phyloP scores from a whole-genome alignment of 2,888 invertebrate species.

The Volucella zonaria region DNA sequence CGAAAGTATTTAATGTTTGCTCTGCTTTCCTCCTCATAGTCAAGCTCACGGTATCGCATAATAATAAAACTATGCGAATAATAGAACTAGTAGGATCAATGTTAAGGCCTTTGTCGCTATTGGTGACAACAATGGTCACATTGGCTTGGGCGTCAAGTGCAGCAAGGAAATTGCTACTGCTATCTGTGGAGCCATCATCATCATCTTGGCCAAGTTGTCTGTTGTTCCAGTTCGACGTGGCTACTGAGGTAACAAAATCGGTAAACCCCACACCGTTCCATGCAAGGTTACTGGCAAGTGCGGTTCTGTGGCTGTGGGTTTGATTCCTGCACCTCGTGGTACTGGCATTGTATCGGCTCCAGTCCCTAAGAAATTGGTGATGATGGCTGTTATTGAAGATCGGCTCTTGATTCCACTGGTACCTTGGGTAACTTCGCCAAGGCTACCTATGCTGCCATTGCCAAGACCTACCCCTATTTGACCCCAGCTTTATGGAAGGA shows the following conservation, averaged over 20 bases:
- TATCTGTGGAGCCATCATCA: constrained; percentile 99
- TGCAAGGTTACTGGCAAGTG: constrained; percentile 99
- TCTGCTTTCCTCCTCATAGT: too few relatives aligned
- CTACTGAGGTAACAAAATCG: constrained; percentile 99
- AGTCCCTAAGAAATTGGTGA: constrained; percentile 98
- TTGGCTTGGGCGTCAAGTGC: constrained; percentile 99
- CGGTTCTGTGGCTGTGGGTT: constrained; percentile 97
- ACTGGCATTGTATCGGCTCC: constrained; percentile 99
- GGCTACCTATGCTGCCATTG: constrained; percentile 99
- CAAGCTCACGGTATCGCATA: too few relatives aligned
- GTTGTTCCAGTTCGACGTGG: constrained; percentile 99
- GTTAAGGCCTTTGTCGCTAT: constrained; percentile 98
- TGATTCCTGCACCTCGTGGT: constrained; percentile 99
- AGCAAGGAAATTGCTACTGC: constrained; percentile 99
- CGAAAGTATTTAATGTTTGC: too few relatives aligned
- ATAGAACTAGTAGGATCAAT: too few relatives aligned
- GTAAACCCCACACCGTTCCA: constrained; percentile 99
- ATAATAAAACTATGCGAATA: too few relatives aligned
- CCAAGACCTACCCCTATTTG: constrained; percentile 98
- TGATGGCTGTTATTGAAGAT: constrained; percentile 99
- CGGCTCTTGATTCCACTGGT: constrained; percentile 98
- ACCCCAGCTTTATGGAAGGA: constrained; percentile 99
- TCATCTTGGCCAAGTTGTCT: constrained; percentile 98
- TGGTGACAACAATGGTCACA: constrained; percentile 99
- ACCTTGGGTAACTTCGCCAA: constrained; percentile 99